Conservation (phyloP, 2,888 invertebrate genomes). For the Apotomis capreana region DNA sequence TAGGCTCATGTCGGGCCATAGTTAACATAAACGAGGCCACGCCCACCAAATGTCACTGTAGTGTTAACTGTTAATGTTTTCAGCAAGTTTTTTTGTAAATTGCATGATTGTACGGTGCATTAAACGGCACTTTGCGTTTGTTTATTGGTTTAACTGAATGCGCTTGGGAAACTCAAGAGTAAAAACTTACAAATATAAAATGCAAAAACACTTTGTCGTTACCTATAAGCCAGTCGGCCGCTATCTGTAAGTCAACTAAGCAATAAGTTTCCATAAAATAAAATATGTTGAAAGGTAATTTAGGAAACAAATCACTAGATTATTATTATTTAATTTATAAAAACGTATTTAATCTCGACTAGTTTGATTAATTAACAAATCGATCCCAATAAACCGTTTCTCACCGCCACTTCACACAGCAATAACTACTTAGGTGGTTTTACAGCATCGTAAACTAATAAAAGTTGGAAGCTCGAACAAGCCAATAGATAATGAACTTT, state of each 20-base stretch:
- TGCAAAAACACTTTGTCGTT: background rate
- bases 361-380: slow-evolving; percentile 29
- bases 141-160: slow-evolving; percentile 21
- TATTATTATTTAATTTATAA: too few species aligned
- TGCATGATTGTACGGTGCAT: slow-evolving; percentile 39
- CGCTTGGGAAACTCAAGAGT: slow-evolving; percentile 2
- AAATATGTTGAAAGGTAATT: too few species aligned
- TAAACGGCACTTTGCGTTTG: slow-evolving; percentile 6
- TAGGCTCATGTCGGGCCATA: slow-evolving; percentile 47
- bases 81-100: slow-evolving; percentile 53
- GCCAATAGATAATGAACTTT: slow-evolving; percentile 82
- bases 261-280: too few species aligned
- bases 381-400: slow-evolving; percentile 30
- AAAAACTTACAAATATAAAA: background rate
- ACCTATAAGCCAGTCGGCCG: too few species aligned
- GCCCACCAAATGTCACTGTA: slow-evolving; percentile 67
- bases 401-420: slow-evolving; percentile 50
- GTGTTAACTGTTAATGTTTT: slow-evolving; percentile 49
- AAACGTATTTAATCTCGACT: background rate
- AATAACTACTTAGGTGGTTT: slow-evolving; percentile 61
- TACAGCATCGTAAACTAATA: slow-evolving; percentile 78
- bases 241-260: too few species aligned
- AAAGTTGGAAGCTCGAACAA: slow-evolving; percentile 80
- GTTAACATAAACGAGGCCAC: slow-evolving; percentile 70
- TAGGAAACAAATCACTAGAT: too few species aligned